Percentiles rank a stretch among this genome's conserved stretches.
These are phyloP conservation scores for Phyllostomus discolor DNA, from an alignment of 2,113 vertebrate genomes.

Conservation along the genomic window DNA sequence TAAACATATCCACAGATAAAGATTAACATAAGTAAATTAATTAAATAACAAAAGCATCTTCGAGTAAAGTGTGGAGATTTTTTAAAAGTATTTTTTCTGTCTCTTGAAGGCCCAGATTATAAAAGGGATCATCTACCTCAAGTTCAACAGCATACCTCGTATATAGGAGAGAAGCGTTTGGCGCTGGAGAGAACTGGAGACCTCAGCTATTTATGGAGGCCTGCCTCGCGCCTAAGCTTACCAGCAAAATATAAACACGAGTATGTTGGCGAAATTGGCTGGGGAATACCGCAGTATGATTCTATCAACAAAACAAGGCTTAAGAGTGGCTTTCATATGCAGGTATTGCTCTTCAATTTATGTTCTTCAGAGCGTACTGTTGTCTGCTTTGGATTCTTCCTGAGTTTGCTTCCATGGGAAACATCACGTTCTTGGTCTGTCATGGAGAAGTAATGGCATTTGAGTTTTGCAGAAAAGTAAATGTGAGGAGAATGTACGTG, in stretches of 20 bases:
- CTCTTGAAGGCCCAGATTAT: constrained; percentile 81
- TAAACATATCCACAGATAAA: too few relatives aligned
- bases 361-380: neutral
- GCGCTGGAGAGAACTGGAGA: constrained; percentile 76
- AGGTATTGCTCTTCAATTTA: constrained; percentile 70
- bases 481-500: neutral
- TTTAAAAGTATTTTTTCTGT: neutral
- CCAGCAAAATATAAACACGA: constrained; percentile 50
- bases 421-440: neutral
- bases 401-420: neutral
- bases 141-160: constrained; percentile 65
- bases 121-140: constrained; percentile 78
- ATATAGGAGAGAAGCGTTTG: constrained; percentile 70
- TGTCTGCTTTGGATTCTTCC: neutral
- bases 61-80: neutral
- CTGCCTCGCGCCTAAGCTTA: constrained; percentile 2
- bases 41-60: neutral
- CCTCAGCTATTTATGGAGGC: constrained; percentile 76
- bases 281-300: constrained; percentile 78
- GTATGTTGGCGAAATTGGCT: constrained; percentile 78
- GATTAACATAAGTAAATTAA: neutral
- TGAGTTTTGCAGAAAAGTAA: neutral
- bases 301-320: constrained; percentile 74
- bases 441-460: neutral
- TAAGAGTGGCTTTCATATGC: constrained; percentile 77